These are phyloP conservation scores for Cathartes aura DNA, from an alignment of 2,113 vertebrate species.

Conservation along the genomic window DNA sequence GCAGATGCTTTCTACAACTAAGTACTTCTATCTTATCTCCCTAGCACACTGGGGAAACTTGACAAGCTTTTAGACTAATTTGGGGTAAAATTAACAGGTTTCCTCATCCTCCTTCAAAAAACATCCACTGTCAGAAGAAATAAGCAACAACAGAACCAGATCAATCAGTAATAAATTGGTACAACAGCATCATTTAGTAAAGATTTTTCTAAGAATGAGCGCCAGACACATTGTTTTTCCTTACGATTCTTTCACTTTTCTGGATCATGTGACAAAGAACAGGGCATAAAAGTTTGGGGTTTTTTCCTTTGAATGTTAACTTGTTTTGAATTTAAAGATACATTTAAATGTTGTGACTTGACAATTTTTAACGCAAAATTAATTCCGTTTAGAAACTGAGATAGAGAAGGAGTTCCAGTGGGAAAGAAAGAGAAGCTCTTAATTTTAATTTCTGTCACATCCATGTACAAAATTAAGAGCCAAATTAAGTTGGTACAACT, in stretches of 20 bases:
- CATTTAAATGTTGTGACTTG: neutral
- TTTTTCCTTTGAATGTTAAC: neutral
- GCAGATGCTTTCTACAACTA: neutral
- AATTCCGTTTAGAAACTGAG: neutral
- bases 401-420: neutral
- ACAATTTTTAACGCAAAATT: neutral
- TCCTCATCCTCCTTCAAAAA: neutral
- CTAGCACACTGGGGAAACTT: neutral
- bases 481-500: neutral
- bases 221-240: neutral
- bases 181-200: neutral
- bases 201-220: neutral
- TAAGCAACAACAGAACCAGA: neutral
- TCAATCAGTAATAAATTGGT: neutral
- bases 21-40: neutral
- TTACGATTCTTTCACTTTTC: neutral
- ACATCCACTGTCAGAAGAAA: neutral
- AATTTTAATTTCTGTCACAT: neutral
- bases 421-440: neutral
- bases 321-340: neutral
- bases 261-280: neutral
- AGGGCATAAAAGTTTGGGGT: neutral
- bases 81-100: neutral
- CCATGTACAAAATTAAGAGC: neutral
- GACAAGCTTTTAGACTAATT: neutral